Evolutionary conservation across 2,113 vertebrate genomes (phyloP).

Genomic region (Cynocephalus volans): DNA sequence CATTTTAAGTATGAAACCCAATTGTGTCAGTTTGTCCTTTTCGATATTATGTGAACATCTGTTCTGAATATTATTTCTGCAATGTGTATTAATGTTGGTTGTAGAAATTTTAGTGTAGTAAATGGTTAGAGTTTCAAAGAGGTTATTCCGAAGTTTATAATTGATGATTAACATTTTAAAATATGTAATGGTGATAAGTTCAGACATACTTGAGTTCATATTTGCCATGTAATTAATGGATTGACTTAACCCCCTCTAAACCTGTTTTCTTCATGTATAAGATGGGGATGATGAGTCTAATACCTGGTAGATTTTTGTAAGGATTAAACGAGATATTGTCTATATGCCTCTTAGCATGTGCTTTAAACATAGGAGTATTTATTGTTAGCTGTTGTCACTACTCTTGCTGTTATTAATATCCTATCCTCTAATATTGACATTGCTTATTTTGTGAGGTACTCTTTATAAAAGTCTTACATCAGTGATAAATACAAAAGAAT

Average conservation of each 20-base stretch:
- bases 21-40: background rate
- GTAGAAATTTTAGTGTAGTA: background rate
- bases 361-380: background rate
- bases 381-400: background rate
- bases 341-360: background rate
- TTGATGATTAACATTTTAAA: background rate
- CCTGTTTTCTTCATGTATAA: background rate
- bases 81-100: background rate
- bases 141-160: background rate
- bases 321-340: background rate
- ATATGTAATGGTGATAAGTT: background rate
- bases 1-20: background rate
- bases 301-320: background rate
- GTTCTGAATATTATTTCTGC: background rate
- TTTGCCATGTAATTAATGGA: background rate
- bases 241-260: background rate
- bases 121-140: conserved; percentile 4
- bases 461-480: background rate
- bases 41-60: background rate
- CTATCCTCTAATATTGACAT: background rate
- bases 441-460: background rate
- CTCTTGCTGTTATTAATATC: background rate
- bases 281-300: background rate
- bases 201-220: background rate
- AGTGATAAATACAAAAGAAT: background rate